A percentile compares a stretch with the other conserved stretches of the same genome.
Conservation (phyloP, 2,888 invertebrate species). For the Orchesellides sinensis region DNA sequence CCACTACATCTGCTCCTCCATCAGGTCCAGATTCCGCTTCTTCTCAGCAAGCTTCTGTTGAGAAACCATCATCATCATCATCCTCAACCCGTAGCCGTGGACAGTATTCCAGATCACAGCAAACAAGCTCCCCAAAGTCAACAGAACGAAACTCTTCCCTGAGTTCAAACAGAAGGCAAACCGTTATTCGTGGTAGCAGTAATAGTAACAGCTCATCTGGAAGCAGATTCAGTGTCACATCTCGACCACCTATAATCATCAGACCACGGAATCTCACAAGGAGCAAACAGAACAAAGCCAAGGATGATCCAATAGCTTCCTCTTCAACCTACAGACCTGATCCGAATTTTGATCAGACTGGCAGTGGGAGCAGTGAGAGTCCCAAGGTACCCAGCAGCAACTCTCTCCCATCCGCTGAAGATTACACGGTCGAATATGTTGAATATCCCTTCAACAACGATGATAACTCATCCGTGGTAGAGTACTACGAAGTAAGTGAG, state of each 20-base stretch:
- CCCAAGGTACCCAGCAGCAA: slow-evolving; percentile 27
- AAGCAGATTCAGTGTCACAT: slow-evolving; percentile 38
- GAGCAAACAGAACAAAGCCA: slow-evolving; percentile 34
- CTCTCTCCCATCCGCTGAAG: slow-evolving; percentile 60
- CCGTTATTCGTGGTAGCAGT: slow-evolving; percentile 37
- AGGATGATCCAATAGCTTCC: slow-evolving; percentile 38
- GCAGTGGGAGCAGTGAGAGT: slow-evolving; percentile 45
- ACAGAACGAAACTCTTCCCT: slow-evolving; percentile 16
- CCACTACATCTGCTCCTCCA: slow-evolving; percentile 59
- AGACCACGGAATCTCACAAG: slow-evolving; percentile 50
- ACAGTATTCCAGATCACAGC: slow-evolving; percentile 10
- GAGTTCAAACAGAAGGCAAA: slow-evolving; percentile 30
- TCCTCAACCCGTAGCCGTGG: slow-evolving; percentile 34
- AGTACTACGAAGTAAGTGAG: slow-evolving; percentile 70
- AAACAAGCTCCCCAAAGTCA: not conserved
- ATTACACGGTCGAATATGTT: slow-evolving; percentile 70
- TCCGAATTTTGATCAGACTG: slow-evolving; percentile 42
- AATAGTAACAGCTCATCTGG: slow-evolving; percentile 15
- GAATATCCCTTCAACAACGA: slow-evolving; percentile 64
- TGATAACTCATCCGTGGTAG: slow-evolving; percentile 64
- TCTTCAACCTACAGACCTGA: slow-evolving; percentile 61
- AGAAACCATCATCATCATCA: slow-evolving; percentile 38
- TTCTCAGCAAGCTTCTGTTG: slow-evolving; percentile 27
- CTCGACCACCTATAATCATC: slow-evolving; percentile 57
- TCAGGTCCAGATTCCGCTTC: slow-evolving; percentile 41